Percentiles rank a stretch among this genome's conserved stretches.
These are phyloP conservation scores for Pseudoips prasinana DNA, from an alignment of 2,888 invertebrate genomes.

Conservation along the genomic window DNA sequence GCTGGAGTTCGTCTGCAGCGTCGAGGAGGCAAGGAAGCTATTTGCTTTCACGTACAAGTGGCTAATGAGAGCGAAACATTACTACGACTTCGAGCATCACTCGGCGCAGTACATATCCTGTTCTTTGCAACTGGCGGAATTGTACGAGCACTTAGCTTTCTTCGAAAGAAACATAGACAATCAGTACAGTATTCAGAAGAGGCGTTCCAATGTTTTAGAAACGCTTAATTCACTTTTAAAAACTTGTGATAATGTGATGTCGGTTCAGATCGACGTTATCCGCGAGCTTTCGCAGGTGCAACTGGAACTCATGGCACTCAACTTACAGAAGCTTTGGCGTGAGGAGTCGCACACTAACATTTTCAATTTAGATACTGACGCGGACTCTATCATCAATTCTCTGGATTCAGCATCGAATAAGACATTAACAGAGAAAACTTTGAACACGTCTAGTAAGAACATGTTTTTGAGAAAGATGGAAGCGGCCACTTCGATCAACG, in stretches of 20 bases:
- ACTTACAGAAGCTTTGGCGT: conserved; percentile 80
- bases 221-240: conserved; percentile 79
- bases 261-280: conserved; percentile 78
- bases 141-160: conserved; percentile 86
- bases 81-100: conserved; percentile 81
- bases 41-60: conserved; percentile 82
- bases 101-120: conserved; percentile 82
- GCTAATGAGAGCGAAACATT: conserved; percentile 81
- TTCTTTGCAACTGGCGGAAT: conserved; percentile 82
- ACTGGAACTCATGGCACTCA: conserved; percentile 83
- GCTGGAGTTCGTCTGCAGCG: conserved; percentile 43
- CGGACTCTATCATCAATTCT: conserved; percentile 68
- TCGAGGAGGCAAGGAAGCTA: conserved; percentile 75
- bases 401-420: conserved; percentile 64
- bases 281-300: conserved; percentile 84
- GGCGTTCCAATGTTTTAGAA: conserved; percentile 82
- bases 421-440: conserved; percentile 63
- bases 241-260: conserved; percentile 73
- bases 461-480: conserved; percentile 73
- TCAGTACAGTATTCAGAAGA: conserved; percentile 81
- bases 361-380: conserved; percentile 57
- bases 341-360: conserved; percentile 72
- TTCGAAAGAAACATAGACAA: conserved; percentile 86
- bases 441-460: conserved; percentile 62
- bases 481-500: conserved; percentile 66